These are phyloP conservation scores for Platynereis dumerilii DNA, from an alignment of 2,888 invertebrate species.

Conservation along the genomic window DNA sequence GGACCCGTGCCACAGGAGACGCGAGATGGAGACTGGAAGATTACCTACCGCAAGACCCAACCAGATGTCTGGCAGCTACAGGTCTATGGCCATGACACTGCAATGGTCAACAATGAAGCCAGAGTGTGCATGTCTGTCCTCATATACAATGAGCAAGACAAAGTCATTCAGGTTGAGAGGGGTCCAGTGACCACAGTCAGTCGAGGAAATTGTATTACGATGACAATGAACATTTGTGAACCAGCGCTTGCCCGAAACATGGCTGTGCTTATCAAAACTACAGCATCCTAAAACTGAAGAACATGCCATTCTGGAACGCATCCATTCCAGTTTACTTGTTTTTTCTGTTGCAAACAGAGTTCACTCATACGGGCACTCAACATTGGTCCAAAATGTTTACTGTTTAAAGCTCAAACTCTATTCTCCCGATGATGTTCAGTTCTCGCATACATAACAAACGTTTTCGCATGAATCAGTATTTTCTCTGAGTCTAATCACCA, in stretches of 20 bases:
- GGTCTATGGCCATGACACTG: slow-evolving; percentile 60
- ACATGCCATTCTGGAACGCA: background rate
- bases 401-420: no score
- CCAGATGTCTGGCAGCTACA: slow-evolving; percentile 55
- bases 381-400: no score
- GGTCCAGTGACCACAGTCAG: slow-evolving; percentile 46
- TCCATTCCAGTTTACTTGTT: background rate
- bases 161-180: slow-evolving; percentile 58
- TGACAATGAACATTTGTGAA: slow-evolving; percentile 46
- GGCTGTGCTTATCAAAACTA: slow-evolving; percentile 58
- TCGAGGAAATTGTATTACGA: slow-evolving; percentile 50
- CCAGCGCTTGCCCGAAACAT: slow-evolving; percentile 50
- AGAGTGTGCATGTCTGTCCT: slow-evolving; percentile 55
- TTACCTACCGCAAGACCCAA: slow-evolving; percentile 57
- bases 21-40: slow-evolving; percentile 62
- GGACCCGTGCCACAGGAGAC: slow-evolving; percentile 57
- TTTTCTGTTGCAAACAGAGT: background rate
- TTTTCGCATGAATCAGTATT: no score
- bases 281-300: slow-evolving; percentile 42
- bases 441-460: no score
- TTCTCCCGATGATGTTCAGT: no score
- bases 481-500: no score
- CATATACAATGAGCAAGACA: slow-evolving; percentile 55
- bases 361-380: no score
- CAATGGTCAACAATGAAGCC: slow-evolving; percentile 56